phyloP scores from a whole-genome alignment of 1,140 invertebrate species.

The Aphidius gifuensis region DNA sequence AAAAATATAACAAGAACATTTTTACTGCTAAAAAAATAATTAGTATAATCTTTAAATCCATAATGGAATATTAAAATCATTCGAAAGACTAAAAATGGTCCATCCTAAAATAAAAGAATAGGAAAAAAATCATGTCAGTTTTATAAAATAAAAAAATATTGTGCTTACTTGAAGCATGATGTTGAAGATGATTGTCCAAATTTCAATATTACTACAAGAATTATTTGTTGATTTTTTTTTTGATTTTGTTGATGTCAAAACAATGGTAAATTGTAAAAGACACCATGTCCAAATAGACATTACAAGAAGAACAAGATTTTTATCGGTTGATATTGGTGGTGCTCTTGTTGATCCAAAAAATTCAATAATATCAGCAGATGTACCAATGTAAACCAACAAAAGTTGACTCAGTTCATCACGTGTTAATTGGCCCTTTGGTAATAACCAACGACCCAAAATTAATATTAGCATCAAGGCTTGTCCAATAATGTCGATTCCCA shows the following conservation, averaged over 20 bases:
- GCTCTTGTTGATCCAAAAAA: conserved; percentile 95
- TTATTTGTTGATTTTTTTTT: conserved; percentile 62
- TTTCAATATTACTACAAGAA: conserved; percentile 78
- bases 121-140: background rate
- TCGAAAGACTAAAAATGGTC: conserved; percentile 79
- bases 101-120: conserved; percentile 60
- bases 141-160: conserved; percentile 2
- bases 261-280: conserved; percentile 85
- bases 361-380: conserved; percentile 92
- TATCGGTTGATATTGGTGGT: conserved; percentile 71
- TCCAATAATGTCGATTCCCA: conserved; percentile 59
- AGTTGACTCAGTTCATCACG: conserved; percentile 88
- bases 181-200: conserved; percentile 78
- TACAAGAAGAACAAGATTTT: conserved; percentile 71
- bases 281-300: conserved; percentile 87
- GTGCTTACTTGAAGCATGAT: conserved; percentile 63
- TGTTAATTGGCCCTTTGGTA: conserved; percentile 85
- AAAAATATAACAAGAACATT: conserved; percentile 83
- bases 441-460: conserved; percentile 83
- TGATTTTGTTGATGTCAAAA: conserved; percentile 82
- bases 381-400: conserved; percentile 81
- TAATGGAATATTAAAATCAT: conserved; percentile 82
- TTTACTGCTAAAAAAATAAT: conserved; percentile 90
- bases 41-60: conserved; percentile 86
- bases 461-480: conserved; percentile 86